Evolutionary conservation across 2,797 vertebrate genomes (phyloP).

Genomic region (Siniperca undulata): DNA sequence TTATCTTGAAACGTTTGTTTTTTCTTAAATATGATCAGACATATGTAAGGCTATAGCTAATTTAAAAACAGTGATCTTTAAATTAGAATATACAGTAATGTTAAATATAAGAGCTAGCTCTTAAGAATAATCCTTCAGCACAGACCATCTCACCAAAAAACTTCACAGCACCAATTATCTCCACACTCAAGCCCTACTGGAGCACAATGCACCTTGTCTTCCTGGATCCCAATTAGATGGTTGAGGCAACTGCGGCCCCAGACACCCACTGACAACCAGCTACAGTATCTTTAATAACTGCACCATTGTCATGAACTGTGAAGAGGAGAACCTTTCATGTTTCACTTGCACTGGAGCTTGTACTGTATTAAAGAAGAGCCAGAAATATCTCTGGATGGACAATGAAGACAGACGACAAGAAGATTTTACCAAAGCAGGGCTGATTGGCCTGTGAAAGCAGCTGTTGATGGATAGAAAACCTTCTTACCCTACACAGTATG

Average conservation of each 20-base stretch:
- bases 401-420: not conserved
- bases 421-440: not conserved
- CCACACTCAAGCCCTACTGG: conserved; percentile 3
- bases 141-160: conserved; percentile 8
- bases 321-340: conserved; percentile 40
- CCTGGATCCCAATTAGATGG: conserved; percentile 56
- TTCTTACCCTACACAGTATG: not conserved
- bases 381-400: conserved; percentile 24
- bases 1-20: conserved; percentile 19
- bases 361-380: conserved; percentile 18
- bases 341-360: conserved; percentile 11
- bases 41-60: too few relatives aligned
- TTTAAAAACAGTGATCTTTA: not conserved
- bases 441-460: not conserved
- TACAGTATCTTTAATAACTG: conserved; percentile 31
- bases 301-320: not conserved
- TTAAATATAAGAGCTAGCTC: not conserved
- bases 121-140: not conserved
- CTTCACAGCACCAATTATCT: conserved; percentile 38
- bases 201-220: conserved; percentile 54
- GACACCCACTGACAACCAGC: conserved; percentile 48
- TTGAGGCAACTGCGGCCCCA: conserved; percentile 18
- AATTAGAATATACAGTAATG: not conserved
- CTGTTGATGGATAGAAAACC: conserved; percentile 10
- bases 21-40: not conserved